phyloP scores from a whole-genome alignment of 2,888 invertebrate genomes.

The Erpobdella octoculata region DNA sequence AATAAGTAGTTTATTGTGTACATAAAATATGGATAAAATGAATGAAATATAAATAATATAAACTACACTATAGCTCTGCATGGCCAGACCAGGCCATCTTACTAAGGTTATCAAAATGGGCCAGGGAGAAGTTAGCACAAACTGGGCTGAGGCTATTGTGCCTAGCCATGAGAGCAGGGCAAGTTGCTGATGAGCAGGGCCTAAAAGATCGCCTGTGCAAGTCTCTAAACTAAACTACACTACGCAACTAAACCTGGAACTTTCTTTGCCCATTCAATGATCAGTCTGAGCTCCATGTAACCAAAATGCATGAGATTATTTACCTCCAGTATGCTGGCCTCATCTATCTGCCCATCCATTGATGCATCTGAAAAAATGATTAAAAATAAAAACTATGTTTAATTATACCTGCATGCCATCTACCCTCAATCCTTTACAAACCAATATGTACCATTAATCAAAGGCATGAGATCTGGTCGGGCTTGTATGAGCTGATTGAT shows the following conservation, averaged over 20 bases:
- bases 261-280: conserved; percentile 52
- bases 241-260: conserved; percentile 45
- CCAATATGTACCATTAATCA: conserved; percentile 37
- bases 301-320: conserved; percentile 49
- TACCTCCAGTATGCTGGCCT: conserved; percentile 31
- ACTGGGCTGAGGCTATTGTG: too few relatives aligned
- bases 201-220: too few relatives aligned
- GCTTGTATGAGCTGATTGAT: conserved; percentile 40
- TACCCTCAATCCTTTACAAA: neutral
- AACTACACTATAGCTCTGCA: too few relatives aligned
- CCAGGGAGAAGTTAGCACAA: too few relatives aligned
- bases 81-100: too few relatives aligned
- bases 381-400: neutral
- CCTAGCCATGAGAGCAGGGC: too few relatives aligned
- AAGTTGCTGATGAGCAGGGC: too few relatives aligned
- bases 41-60: too few relatives aligned
- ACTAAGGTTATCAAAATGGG: too few relatives aligned
- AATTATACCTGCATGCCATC: neutral
- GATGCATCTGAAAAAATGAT: neutral
- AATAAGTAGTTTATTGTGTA: too few relatives aligned
- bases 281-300: conserved; percentile 48
- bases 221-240: neutral
- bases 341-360: neutral
- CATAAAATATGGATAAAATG: too few relatives aligned
- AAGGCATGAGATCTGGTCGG: conserved; percentile 43